Conservation (phyloP, 2,797 vertebrate genomes). For the Helicolenus hilgendorfi region DNA sequence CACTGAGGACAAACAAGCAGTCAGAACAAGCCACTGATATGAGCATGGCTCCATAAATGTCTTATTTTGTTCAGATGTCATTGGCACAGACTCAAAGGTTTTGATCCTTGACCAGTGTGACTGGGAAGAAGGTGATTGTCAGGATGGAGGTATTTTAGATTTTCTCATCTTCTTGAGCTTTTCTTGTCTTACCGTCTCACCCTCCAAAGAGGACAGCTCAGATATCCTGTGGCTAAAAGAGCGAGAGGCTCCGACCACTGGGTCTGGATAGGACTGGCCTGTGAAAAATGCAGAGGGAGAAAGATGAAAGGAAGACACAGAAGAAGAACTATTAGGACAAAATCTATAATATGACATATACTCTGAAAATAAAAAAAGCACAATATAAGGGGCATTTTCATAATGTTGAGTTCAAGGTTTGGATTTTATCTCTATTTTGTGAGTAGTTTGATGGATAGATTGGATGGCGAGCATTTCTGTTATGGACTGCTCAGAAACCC, state of each 20-base stretch:
- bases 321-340: neutral
- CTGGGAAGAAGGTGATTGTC: slow-evolving; percentile 73
- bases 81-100: slow-evolving; percentile 81
- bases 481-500: too few species aligned
- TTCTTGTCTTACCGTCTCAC: slow-evolving; percentile 84
- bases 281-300: neutral
- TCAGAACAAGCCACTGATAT: slow-evolving; percentile 72
- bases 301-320: neutral
- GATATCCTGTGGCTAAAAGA: slow-evolving; percentile 84
- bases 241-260: slow-evolving; percentile 78
- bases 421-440: neutral
- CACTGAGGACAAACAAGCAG: slow-evolving; percentile 74
- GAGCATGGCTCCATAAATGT: slow-evolving; percentile 40
- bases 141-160: slow-evolving; percentile 75
- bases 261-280: slow-evolving; percentile 84
- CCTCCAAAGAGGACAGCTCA: slow-evolving; percentile 86
- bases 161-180: slow-evolving; percentile 84
- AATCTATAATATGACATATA: neutral
- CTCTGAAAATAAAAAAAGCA: neutral
- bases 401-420: neutral
- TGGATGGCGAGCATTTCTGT: too few species aligned
- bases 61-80: slow-evolving; percentile 48
- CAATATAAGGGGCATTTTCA: neutral
- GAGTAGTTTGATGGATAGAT: neutral
- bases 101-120: slow-evolving; percentile 62